Percentiles rank a stretch among this genome's conserved stretches.
These are phyloP conservation scores for Pogonophryne albipinna DNA, from an alignment of 2,797 vertebrate genomes.

Conservation along the genomic window DNA sequence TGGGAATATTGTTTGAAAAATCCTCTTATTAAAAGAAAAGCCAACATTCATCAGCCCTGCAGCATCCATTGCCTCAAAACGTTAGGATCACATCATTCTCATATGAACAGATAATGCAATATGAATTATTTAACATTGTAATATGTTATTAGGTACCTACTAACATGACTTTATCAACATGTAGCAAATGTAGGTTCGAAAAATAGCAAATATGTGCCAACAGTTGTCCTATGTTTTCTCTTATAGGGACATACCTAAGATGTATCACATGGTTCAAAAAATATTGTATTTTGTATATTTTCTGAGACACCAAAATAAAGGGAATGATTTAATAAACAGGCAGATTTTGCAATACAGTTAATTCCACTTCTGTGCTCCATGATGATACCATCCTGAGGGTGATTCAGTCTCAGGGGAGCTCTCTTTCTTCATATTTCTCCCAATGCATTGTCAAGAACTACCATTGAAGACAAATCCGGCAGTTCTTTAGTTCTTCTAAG, in stretches of 20 bases:
- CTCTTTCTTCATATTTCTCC: slow-evolving; percentile 16
- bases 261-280: not conserved
- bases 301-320: not conserved
- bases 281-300: not conserved
- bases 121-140: no score
- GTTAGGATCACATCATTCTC: not conserved
- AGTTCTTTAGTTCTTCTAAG: slow-evolving; percentile 16
- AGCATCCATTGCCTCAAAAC: not conserved
- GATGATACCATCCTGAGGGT: not conserved
- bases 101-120: not conserved
- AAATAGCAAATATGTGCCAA: no score
- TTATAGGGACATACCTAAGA: no score
- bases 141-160: no score
- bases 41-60: not conserved
- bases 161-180: no score
- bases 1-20: not conserved
- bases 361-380: no score
- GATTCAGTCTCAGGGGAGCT: not conserved
- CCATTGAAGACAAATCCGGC: not conserved
- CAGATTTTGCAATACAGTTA: no score
- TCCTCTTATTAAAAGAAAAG: not conserved
- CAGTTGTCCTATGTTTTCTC: no score
- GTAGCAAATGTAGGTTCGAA: no score
- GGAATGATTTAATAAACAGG: no score
- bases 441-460: not conserved